Percentiles rank a stretch among this genome's conserved stretches.
These are phyloP conservation scores for Oryzias celebensis DNA, from an alignment of 2,113 vertebrate species.

Conservation along the genomic window DNA sequence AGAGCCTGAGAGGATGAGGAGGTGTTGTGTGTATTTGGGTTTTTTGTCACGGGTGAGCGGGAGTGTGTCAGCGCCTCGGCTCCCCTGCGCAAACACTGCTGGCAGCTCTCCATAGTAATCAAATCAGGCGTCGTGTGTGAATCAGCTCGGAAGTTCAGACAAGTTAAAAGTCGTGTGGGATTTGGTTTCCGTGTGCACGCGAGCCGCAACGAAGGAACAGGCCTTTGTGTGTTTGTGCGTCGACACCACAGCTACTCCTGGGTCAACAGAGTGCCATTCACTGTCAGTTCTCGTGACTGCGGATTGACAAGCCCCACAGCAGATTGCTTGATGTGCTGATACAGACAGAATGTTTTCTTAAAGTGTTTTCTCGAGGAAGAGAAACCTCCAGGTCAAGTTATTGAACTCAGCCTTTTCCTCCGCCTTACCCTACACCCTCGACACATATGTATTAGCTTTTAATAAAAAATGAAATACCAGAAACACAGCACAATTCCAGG, in stretches of 20 bases:
- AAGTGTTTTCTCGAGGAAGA: conserved; percentile 26
- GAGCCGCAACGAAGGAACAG: not conserved
- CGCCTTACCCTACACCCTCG: not conserved
- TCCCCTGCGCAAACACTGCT: conserved; percentile 55
- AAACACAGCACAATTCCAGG: conserved; percentile 4
- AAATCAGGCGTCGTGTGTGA: conserved; percentile 54
- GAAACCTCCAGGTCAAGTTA: conserved; percentile 11
- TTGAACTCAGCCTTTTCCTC: not conserved
- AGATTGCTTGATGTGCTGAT: conserved; percentile 66
- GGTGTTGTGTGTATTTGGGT: conserved; percentile 22
- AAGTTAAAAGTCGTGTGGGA: conserved; percentile 39
- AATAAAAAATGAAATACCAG: not conserved
- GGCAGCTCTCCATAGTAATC: conserved; percentile 65
- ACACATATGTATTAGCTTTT: not conserved
- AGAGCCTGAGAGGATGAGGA: conserved; percentile 32
- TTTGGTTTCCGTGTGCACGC: not conserved
- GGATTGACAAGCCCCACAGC: conserved; percentile 65
- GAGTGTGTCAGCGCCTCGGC: conserved; percentile 31
- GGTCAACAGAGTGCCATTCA: conserved; percentile 64
- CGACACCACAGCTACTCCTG: conserved; percentile 15
- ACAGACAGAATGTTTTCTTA: conserved; percentile 58
- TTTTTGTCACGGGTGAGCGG: conserved; percentile 4
- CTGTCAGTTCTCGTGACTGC: conserved; percentile 60
- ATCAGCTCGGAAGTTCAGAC: conserved; percentile 45
- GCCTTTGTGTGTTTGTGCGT: conserved; percentile 20